Evolutionary conservation across 1,140 invertebrate species (phyloP), one percentile per base, ranked within the genome.

Genomic region (Lanistes nyassanus): DNA sequence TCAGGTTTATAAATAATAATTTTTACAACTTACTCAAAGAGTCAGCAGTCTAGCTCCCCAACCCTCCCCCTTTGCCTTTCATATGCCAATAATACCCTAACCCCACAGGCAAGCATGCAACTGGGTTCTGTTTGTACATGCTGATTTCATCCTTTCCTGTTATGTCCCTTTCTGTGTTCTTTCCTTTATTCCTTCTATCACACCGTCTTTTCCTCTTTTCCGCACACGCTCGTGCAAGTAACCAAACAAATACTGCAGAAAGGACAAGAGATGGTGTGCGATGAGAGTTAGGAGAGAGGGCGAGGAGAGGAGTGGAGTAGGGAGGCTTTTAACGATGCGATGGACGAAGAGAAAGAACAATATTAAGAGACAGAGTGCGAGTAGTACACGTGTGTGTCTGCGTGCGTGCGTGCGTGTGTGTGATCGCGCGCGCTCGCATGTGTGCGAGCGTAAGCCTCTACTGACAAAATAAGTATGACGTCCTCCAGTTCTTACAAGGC

Each of bases 371-470:
- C 7, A 23, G 7, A 60, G 7, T 60, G 56, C 31, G 56, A 26
- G 56, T 60, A 29, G 23, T 60, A 29, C 23, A 6, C 5, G 56
- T 60, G 56, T 60, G 56, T 69, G 67, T 69, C 36, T 69, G 67
- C 51, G 67, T 69, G 34, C 51, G 67, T 69, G n/a, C 23, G 34
- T 69, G 34, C 51, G 47, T 39, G 34, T 69, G 67, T 69, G 67
- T 39, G 67, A 47, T 11, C 51, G 67, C 31, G 34, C 51, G 67
- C n/a, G 34, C 51, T 36, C 51, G 34, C 51, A 42, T 39, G 3
- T 69, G 67, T 69, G 34, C 51, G 67, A 47, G n/a, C 31, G 67
- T 69, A n/a, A n/a, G n/a, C n/a, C n/a, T n/a, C n/a, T n/a, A n/a
- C n/a, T n/a, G n/a, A n/a, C n/a, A n/a, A n/a, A n/a, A n/a, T n/a